Conservation (phyloP, 2,888 invertebrate genomes). For the Eutolmus rufibarbis region DNA sequence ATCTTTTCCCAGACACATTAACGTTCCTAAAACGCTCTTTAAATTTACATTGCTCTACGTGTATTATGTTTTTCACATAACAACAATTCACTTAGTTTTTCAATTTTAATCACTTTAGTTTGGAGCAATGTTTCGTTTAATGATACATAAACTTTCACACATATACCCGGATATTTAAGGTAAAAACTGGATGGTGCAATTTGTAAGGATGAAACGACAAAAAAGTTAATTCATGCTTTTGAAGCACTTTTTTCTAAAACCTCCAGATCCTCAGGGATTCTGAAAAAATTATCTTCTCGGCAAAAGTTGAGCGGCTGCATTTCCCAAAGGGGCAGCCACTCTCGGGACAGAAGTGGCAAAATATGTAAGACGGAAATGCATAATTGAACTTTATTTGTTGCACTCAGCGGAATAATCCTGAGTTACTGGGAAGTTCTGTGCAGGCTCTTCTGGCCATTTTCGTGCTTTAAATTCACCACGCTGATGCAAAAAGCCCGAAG, state of each 20-base stretch:
- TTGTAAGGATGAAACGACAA: not conserved
- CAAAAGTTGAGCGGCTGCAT: not conserved
- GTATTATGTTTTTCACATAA: not conserved
- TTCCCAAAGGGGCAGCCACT: not conserved
- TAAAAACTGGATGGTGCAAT: not conserved
- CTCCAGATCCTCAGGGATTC: not conserved
- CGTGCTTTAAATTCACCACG: slow-evolving; percentile 6
- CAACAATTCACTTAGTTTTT: not conserved
- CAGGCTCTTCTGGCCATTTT: not conserved
- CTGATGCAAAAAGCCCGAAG: slow-evolving; percentile 5
- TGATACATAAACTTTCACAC: not conserved
- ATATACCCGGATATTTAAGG: not conserved
- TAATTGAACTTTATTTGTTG: slow-evolving; percentile 41
- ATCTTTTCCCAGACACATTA: not conserved
- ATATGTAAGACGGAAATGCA: slow-evolving; percentile 23
- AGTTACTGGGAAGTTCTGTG: slow-evolving; percentile 6
- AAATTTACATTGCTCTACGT: too few species aligned
- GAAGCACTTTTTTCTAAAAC: not conserved
- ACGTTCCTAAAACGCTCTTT: not conserved
- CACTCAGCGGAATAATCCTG: slow-evolving; percentile 30
- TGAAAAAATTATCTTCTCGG: not conserved
- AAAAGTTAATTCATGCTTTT: not conserved
- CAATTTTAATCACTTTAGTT: not conserved
- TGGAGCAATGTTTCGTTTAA: not conserved
- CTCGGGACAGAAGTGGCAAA: slow-evolving; percentile 13